These are phyloP conservation scores for Augochlora pura DNA, from an alignment of 1,140 invertebrate genomes.

Conservation along the genomic window DNA sequence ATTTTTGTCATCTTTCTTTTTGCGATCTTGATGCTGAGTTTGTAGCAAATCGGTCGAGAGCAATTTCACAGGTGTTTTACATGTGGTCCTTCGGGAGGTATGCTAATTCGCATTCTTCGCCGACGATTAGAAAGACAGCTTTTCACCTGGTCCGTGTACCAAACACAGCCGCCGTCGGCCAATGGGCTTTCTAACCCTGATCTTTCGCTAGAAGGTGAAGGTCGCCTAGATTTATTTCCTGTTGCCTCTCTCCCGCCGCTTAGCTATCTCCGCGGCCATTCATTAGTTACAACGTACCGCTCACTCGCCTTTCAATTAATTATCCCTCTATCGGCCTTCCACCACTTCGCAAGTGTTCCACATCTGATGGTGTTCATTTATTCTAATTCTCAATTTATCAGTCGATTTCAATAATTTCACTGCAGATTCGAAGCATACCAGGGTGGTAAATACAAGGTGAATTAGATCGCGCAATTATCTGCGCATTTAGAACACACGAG, in stretches of 20 bases:
- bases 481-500: no score
- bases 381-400: neutral
- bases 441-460: no score
- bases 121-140: neutral
- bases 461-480: no score
- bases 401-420: no score
- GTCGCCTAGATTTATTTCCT: conserved; percentile 56
- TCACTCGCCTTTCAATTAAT: conserved; percentile 10
- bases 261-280: conserved; percentile 4
- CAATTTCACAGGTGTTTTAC: no score
- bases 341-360: neutral
- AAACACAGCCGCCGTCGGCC: conserved; percentile 1
- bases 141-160: neutral
- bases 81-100: neutral
- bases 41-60: no score
- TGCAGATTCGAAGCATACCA: no score
- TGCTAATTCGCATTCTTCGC: neutral
- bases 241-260: neutral
- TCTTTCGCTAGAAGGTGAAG: conserved; percentile 62
- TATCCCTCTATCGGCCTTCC: neutral
- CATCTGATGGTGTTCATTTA: neutral
- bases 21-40: no score
- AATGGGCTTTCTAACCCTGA: conserved; percentile 59
- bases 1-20: no score
- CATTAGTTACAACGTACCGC: conserved; percentile 29